Conservation (phyloP, 2,888 invertebrate species). For the Tanaodytes sp. region DNA sequence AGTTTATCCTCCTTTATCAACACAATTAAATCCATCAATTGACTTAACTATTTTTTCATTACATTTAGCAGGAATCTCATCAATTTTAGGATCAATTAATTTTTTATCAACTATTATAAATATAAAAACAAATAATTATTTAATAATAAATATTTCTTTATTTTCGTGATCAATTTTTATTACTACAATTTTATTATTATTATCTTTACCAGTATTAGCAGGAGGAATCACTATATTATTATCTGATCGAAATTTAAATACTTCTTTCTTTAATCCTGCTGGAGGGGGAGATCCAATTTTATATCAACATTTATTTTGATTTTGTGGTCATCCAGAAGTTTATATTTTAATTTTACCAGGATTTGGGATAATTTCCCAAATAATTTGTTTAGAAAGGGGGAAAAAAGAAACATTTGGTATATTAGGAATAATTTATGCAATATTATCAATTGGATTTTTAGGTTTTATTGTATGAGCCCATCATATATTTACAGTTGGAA, state of each 20-base stretch:
- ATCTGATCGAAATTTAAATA: slow-evolving; percentile 86
- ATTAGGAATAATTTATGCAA: slow-evolving; percentile 88
- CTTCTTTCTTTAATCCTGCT: slow-evolving; percentile 85
- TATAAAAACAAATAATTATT: slow-evolving; percentile 73
- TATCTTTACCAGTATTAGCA: slow-evolving; percentile 84
- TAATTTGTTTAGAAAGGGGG: slow-evolving; percentile 82
- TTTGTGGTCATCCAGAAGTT: slow-evolving; percentile 89
- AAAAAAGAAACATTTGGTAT: slow-evolving; percentile 84
- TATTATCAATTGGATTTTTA: slow-evolving; percentile 85
- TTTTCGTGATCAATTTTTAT: slow-evolving; percentile 83
- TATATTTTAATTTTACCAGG: slow-evolving; percentile 89
- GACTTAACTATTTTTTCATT: slow-evolving; percentile 85
- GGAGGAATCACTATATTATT: slow-evolving; percentile 86
- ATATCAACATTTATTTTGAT: slow-evolving; percentile 77
- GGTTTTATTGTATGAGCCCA: slow-evolving; percentile 90
- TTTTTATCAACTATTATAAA: slow-evolving; percentile 86
- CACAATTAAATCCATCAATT: slow-evolving; percentile 80
- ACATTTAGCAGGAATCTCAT: slow-evolving; percentile 82
- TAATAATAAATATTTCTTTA: slow-evolving; percentile 76
- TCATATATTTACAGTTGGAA: slow-evolving; percentile 88
- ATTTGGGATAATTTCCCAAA: slow-evolving; percentile 87
- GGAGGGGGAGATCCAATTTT: slow-evolving; percentile 81
- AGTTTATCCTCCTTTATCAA: slow-evolving; percentile 81
- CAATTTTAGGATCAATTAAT: slow-evolving; percentile 85
- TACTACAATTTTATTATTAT: slow-evolving; percentile 78